Evolutionary conservation across 2,888 invertebrate genomes (phyloP), one percentile per base, ranked within the genome.

Genomic region (Podabrus alpinus): DNA sequence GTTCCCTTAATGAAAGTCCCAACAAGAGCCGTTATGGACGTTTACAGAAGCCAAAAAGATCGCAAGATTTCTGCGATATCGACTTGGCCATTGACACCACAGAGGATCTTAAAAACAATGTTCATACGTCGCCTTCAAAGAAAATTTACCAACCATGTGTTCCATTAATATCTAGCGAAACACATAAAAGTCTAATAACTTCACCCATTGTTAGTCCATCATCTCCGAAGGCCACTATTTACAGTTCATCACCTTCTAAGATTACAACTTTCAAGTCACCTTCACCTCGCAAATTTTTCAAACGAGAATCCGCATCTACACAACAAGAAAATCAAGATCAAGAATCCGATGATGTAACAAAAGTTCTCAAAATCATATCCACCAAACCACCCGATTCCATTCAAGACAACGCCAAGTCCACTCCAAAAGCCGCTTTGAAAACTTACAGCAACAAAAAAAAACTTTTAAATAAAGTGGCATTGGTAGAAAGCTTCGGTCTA

Each of bases 21-120:
- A 64, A 5, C 16, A 77, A 75, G 24, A 92, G 92, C 79, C 89
- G 92, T 13, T 92, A 91, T 84, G 92, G 92, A 9, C 88, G 92
- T 83, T 87, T 90, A 69, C 88, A 90, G 25, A 89, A 90, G 71
- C 86, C 88, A 7, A 91, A 91, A 84, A 84, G 86, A n/a, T 86
- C 87, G 1, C 80, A 82, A 13, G 89, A 90, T 69, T 86, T 86
- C 75, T 83, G 84, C 2, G 87, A 88, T 25, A 82, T 85, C 0
- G 89, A 89, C 67, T 88, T 86, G 82, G 80, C 85, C 16, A 81
- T 86, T 69, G 78, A 81, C 67, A 24, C 71, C 15, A 25, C 62
- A 4, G 62, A 77, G 13, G 69, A 72, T n/a, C 13, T 15, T 15
- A 71, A 72, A 24, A 64, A 25, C 15, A 68, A 24, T 21, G 64